A percentile compares a stretch with the other conserved stretches of the same genome.
These are phyloP conservation scores for Corticium candelabrum DNA, from an alignment of 37 sponge, comb jelly and placozoan genomes.

Conservation along the genomic window DNA sequence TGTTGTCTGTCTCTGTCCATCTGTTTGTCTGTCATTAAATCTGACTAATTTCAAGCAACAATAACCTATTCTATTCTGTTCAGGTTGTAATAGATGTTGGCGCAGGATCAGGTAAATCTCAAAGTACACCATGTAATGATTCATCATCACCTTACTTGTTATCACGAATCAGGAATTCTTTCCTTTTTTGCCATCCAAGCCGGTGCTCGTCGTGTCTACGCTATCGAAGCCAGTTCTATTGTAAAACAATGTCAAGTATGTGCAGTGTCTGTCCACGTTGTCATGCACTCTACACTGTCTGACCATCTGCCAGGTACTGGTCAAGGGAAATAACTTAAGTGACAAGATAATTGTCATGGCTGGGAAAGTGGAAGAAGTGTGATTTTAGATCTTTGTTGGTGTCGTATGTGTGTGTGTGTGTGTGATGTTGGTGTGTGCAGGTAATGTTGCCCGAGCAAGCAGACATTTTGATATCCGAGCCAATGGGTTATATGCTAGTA, in stretches of 20 bases:
- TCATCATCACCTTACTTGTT: background rate
- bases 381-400: background rate
- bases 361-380: conserved; percentile 93
- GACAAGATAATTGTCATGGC: conserved; percentile 69
- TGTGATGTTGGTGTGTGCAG: conserved; percentile 12
- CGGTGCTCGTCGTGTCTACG: conserved; percentile 80
- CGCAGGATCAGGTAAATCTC: conserved; percentile 70
- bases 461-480: conserved; percentile 92
- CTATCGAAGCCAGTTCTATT: conserved; percentile 85
- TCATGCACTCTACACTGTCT: no score
- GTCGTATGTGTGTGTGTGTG: background rate
- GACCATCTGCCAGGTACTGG: conserved; percentile 49
- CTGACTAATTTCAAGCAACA: no score
- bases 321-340: conserved; percentile 34
- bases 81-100: conserved; percentile 95
- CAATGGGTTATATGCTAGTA: conserved; percentile 97
- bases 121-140: background rate
- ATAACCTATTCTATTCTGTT: background rate
- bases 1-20: background rate
- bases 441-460: conserved; percentile 82
- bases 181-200: conserved; percentile 95
- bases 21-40: background rate
- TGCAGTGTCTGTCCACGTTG: no score
- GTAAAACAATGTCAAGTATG: conserved; percentile 40
- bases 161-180: conserved; percentile 58